Base-by-base conservation (phyloP, 2,113 vertebrate species). In the Ginglymostoma cirratum region DNA sequence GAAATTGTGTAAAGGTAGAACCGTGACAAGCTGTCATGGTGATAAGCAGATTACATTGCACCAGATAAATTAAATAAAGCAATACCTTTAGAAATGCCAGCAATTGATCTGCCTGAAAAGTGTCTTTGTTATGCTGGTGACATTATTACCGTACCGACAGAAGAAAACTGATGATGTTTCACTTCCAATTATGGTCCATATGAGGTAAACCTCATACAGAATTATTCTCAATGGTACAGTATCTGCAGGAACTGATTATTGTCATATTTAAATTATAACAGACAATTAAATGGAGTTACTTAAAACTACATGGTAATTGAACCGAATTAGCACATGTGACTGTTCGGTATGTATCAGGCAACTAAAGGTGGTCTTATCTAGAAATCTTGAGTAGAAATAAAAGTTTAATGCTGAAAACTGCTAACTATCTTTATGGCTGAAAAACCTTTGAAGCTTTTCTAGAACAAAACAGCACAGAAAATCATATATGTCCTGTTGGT, bases 61-160 rank as follows among this genome's bases (percentile, higher is more conserved):
- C 92, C n/a, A 45, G 92, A 52, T 95, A 72, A 95, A 95, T 95
- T 95, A 95, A 95, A 95, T 95, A 72, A 72, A 72, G 69, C 69
- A 34, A 48, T 52, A 72, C 48, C 94, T 76, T 70, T 72, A 45
- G 94, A 52, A 95, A 95, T 95, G 94, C 42, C 42, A 72, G 69
- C 67, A 95, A 52, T 76, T 72, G 94, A 95, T 95, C 94, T 95
- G 94, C 38, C 3, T 72, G 94, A 72, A 76, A 48, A 72, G 67
- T 52, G 66, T 70, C 94, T 95, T 95, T 95, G 42, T 95, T 72
- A 48, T 72, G 67, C 66, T 12, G 38, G 21, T 94, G 92, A 70
- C 92, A 94, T 70, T 66, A 94, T 69, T 69, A 70, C 66, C 45
- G 21, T 7, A 42, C 92, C 38, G 23, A 66, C 66, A 94, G 92